Evolutionary conservation across 2,888 invertebrate genomes (phyloP), one percentile per base, ranked within the genome.

Genomic region (Entomobrya multifasciata): DNA sequence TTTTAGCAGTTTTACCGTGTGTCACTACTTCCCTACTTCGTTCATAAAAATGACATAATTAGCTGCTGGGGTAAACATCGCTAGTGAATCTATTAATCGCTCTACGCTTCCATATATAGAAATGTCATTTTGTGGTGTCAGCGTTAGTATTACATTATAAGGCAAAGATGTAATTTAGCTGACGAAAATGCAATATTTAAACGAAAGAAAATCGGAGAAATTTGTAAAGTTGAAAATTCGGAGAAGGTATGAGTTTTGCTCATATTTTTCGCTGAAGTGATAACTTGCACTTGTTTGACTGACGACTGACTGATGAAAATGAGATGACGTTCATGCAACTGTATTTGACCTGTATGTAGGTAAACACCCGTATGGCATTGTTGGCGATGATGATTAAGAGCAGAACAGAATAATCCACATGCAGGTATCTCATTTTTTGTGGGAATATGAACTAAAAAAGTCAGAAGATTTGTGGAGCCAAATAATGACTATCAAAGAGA

Each of bases 381-480:
- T 20, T 49, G 49, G 8, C 36, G 4, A 62, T 27, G 30, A 30
- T 65, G 65, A 44, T 36, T 6, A 8, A 36, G 4, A 36, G 8
- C 8, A 8, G 5, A 6, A 36, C 36, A 6, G 22, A 22, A 13
- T 44, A 72, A n/a, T n/a, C n/a, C n/a, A n/a, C n/a, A n/a, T n/a
- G n/a, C n/a, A n/a, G n/a, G n/a, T n/a, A n/a, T 25, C 10, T 11
- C 15, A 47, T 4, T 49, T 15, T 49, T 13, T 55, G 55, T 47
- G 62, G 62, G 60, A 62, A 47, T 47, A 55, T 25, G 6, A 10
- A 41, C 22, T 5, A 10, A 41, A 11, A 17, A 62, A 78, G 67
- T 60, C 49, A 36, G 30, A 74, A 22, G 60, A 78, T 78, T 22
- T 44, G 25, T 78, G 78, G 78, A 78, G 78, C 78, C 78, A 78